These are phyloP conservation scores for Potamarius usumacintae DNA, from an alignment of 2,113 vertebrate genomes.

Conservation along the genomic window DNA sequence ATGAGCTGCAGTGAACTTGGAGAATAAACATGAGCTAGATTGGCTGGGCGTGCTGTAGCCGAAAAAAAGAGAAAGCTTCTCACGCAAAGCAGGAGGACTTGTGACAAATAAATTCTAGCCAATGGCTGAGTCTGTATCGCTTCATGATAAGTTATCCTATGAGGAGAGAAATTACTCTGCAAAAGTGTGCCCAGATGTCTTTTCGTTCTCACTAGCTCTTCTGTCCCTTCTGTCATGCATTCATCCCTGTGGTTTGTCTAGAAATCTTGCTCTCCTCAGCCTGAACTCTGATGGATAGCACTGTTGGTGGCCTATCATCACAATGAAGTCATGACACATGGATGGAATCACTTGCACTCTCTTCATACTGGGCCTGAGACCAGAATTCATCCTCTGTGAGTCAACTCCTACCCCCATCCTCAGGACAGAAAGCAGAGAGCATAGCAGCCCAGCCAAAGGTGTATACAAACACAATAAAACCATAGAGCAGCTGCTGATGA, in stretches of 20 bases:
- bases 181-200: background rate
- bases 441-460: constrained; percentile 13
- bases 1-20: constrained; percentile 8
- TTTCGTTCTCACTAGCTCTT: background rate
- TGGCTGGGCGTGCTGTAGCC: background rate
- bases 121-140: background rate
- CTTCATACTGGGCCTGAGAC: constrained; percentile 26
- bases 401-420: constrained; percentile 19
- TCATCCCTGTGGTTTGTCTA: background rate
- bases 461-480: constrained; percentile 28
- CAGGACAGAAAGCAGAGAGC: constrained; percentile 10
- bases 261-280: background rate
- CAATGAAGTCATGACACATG: constrained; percentile 34
- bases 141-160: constrained; percentile 6
- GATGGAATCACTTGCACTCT: constrained; percentile 33
- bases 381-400: constrained; percentile 6
- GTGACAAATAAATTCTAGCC: constrained; percentile 16
- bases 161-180: background rate
- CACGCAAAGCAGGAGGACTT: constrained; percentile 18
- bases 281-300: background rate
- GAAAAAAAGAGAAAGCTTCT: constrained; percentile 24
- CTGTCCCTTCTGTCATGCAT: background rate
- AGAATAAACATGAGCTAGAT: constrained; percentile 24
- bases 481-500: constrained; percentile 15
- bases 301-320: constrained; percentile 20